Evolutionary conservation across 2,888 invertebrate genomes (phyloP).

Genomic region (Ischnus inquisitorius): DNA sequence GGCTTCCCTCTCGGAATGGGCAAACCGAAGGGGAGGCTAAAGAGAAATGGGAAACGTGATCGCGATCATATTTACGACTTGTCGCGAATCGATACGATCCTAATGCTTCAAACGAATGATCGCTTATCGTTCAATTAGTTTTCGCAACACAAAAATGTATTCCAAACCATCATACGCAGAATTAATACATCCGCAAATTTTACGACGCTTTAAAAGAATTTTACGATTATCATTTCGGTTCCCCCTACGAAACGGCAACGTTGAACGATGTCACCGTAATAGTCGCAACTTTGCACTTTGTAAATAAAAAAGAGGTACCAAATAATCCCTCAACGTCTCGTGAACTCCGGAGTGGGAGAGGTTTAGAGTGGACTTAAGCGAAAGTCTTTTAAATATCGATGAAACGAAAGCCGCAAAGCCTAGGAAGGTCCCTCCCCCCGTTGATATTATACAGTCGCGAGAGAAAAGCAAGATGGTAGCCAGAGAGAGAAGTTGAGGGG

Average conservation of each 20-base stretch:
- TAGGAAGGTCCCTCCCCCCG: slow-evolving; percentile 33
- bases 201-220: neutral
- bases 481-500: slow-evolving; percentile 12
- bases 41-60: slow-evolving; percentile 25
- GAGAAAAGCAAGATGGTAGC: slow-evolving; percentile 62
- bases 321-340: slow-evolving; percentile 51
- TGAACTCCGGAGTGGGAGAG: slow-evolving; percentile 6
- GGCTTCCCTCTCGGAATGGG: slow-evolving; percentile 53
- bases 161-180: neutral
- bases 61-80: slow-evolving; percentile 47
- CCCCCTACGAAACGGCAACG: neutral
- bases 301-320: slow-evolving; percentile 28
- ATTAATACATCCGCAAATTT: neutral
- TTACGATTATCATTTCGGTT: neutral
- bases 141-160: neutral
- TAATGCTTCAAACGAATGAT: neutral
- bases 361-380: slow-evolving; percentile 58
- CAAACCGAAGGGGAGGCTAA: neutral
- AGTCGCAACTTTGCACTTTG: slow-evolving; percentile 53
- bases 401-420: slow-evolving; percentile 69
- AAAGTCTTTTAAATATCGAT: slow-evolving; percentile 72
- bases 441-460: slow-evolving; percentile 40
- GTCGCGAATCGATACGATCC: slow-evolving; percentile 36
- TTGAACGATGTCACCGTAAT: neutral
- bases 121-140: neutral